Conservation (phyloP, 2,797 vertebrate species). For the Dermochelys coriacea region DNA sequence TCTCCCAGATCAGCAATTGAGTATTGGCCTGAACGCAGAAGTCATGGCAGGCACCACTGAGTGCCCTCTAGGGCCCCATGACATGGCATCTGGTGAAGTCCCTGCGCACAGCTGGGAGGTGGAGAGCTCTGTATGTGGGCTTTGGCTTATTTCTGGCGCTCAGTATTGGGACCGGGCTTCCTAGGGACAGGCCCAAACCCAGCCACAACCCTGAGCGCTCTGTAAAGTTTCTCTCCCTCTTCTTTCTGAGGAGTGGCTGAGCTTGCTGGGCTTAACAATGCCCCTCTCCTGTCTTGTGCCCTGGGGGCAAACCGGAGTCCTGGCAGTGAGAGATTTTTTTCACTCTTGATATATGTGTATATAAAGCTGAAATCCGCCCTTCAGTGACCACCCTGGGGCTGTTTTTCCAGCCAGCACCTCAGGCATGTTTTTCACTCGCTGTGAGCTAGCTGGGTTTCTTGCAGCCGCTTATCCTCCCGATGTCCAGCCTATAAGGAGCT, state of each 20-base stretch:
- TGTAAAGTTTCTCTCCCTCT: not conserved
- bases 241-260: rapidly evolving
- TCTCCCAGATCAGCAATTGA: no score
- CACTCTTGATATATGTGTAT: not conserved
- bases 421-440: not conserved
- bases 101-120: no score
- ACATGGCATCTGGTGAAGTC: no score
- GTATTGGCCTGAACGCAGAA: no score
- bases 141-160: no score
- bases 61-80: no score
- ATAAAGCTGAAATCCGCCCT: not conserved
- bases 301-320: not conserved
- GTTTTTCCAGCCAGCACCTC: not conserved
- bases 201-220: no score
- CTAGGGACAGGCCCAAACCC: not conserved
- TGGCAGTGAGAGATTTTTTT: not conserved
- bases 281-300: rapidly evolving
- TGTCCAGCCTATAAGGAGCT: constrained; percentile 41
- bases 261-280: not conserved
- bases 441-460: not conserved
- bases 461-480: constrained; percentile 44
- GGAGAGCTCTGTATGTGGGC: no score
- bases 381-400: not conserved
- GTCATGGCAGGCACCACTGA: no score
- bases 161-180: no score